A percentile compares a stretch with the other conserved stretches of the same genome.
These are phyloP conservation scores for Sphinx pinastri DNA, from an alignment of 2,888 invertebrate species.

Conservation along the genomic window DNA sequence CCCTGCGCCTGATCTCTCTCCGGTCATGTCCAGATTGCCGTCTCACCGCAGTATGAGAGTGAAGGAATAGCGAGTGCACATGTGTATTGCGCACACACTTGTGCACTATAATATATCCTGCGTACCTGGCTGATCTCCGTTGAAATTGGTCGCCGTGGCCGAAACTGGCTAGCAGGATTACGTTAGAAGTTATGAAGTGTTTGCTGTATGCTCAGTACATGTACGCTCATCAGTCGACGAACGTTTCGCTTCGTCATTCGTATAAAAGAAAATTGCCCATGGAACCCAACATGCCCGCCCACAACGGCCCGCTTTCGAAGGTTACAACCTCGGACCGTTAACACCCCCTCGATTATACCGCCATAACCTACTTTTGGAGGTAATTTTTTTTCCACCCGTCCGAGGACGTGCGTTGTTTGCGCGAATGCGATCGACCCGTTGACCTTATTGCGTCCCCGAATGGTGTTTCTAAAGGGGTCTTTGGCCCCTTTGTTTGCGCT, in stretches of 20 bases:
- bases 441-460: constrained; percentile 19
- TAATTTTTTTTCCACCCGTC: constrained; percentile 13
- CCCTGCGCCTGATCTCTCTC: too few species aligned
- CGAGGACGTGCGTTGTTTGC: constrained; percentile 14
- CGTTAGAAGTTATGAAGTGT: too few species aligned
- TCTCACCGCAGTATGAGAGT: too few species aligned
- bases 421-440: constrained; percentile 17
- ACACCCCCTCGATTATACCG: neutral
- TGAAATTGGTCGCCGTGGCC: too few species aligned
- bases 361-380: constrained; percentile 23
- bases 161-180: too few species aligned
- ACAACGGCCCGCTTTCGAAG: neutral
- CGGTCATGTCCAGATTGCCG: too few species aligned
- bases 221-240: too few species aligned
- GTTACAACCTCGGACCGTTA: constrained; percentile 16
- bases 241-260: neutral
- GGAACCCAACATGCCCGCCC: neutral
- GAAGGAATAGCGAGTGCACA: too few species aligned
- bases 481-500: constrained; percentile 15
- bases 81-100: too few species aligned
- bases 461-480: constrained; percentile 14
- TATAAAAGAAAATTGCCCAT: neutral
- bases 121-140: too few species aligned
- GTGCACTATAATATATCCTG: too few species aligned
- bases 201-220: too few species aligned